phyloP scores from a whole-genome alignment of 2,113 vertebrate species.

The Colossoma macropomum region DNA sequence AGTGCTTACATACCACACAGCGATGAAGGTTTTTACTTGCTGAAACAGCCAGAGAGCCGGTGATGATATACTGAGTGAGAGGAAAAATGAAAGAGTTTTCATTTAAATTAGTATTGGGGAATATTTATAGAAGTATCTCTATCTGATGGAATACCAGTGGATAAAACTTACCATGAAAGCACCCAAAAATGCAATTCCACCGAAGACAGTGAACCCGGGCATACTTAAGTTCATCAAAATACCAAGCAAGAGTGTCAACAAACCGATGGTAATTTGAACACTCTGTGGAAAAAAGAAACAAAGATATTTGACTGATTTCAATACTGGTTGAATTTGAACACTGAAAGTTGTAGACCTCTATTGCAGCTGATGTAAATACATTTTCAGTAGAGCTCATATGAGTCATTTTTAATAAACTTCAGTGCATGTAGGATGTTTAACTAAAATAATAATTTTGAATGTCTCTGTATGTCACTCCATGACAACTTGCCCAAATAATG shows the following conservation, averaged over 20 bases:
- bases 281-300: slow-evolving; percentile 21
- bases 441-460: too few relatives aligned
- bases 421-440: too few relatives aligned
- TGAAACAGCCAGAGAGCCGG: slow-evolving; percentile 41
- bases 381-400: too few relatives aligned
- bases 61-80: slow-evolving; percentile 31
- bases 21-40: neutral
- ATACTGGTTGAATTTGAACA: too few relatives aligned
- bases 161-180: slow-evolving; percentile 42
- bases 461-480: too few relatives aligned
- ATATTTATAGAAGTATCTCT: neutral
- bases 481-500: too few relatives aligned
- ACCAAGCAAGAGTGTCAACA: slow-evolving; percentile 19
- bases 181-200: slow-evolving; percentile 34
- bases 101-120: neutral
- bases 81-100: neutral
- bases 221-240: neutral
- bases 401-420: too few relatives aligned
- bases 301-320: neutral
- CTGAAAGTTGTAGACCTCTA: too few relatives aligned
- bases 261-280: slow-evolving; percentile 44
- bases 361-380: too few relatives aligned
- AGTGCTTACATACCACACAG: slow-evolving; percentile 38
- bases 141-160: neutral
- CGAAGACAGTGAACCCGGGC: neutral